Percentiles rank a stretch among this genome's conserved stretches.
Evolutionary conservation across 2,113 vertebrate genomes (phyloP).

Genomic region (Pimephales promelas): DNA sequence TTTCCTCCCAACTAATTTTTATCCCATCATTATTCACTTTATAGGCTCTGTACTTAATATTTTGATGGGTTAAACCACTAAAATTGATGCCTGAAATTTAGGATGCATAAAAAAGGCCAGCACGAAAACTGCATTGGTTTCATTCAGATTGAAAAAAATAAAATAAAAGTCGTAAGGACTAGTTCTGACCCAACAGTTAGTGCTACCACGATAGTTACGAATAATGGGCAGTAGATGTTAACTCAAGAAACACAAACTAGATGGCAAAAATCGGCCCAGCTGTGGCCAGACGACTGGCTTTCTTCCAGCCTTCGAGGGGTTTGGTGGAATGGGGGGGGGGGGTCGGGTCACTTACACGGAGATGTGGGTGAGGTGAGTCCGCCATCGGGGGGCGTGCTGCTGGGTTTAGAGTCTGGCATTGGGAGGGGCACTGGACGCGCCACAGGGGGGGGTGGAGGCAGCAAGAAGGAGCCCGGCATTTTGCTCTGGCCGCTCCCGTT

Average conservation of each 20-base stretch:
- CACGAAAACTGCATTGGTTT: background rate
- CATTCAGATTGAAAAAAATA: background rate
- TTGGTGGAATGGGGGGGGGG: conserved; percentile 56
- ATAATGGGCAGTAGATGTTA: background rate
- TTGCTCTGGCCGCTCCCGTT: conserved; percentile 96
- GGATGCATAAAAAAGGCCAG: background rate
- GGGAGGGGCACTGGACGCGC: conserved; percentile 97
- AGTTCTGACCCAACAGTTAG: background rate
- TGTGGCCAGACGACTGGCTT: conserved; percentile 41
- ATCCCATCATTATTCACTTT: background rate
- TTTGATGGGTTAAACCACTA: background rate
- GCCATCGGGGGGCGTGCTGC: conserved; percentile 93
- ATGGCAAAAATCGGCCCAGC: conserved; percentile 26
- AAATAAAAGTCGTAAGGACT: background rate
- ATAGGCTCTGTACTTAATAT: background rate
- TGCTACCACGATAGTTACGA: conserved; percentile 3
- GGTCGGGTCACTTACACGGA: conserved; percentile 90
- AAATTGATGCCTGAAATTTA: background rate
- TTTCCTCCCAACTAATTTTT: background rate
- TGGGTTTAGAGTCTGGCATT: conserved; percentile 97
- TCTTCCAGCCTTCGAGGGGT: conserved; percentile 41
- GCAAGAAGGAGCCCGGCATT: conserved; percentile 96
- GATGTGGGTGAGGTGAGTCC: conserved; percentile 92
- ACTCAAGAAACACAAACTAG: conserved; percentile 4
- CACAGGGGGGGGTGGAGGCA: conserved; percentile 95